phyloP scores from a whole-genome alignment of 2,113 vertebrate genomes.

The Gopherus flavomarginatus region DNA sequence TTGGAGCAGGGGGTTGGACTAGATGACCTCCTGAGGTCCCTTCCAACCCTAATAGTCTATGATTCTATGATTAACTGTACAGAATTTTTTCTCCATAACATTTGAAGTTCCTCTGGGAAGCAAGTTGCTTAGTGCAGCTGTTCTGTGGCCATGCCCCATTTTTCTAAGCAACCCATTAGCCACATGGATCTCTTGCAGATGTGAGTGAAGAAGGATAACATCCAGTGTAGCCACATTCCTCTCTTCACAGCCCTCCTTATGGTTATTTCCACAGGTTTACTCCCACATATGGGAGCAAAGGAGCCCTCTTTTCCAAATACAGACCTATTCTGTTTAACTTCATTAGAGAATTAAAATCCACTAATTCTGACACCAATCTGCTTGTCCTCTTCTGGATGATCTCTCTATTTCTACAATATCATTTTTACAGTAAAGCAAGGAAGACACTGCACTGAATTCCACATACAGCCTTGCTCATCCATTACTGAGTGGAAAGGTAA shows the following conservation, averaged over 20 bases:
- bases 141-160: constrained; percentile 43
- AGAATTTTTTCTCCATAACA: background rate
- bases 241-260: constrained; percentile 5
- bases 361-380: background rate
- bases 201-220: constrained; percentile 46
- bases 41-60: too few species aligned
- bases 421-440: background rate
- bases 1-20: too few species aligned
- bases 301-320: constrained; percentile 37
- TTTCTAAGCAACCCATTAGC: constrained; percentile 61
- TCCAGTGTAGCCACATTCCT: constrained; percentile 17
- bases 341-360: constrained; percentile 11
- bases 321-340: background rate
- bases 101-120: constrained; percentile 61
- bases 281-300: constrained; percentile 37
- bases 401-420: background rate
- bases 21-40: too few species aligned
- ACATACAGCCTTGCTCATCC: background rate
- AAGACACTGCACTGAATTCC: background rate
- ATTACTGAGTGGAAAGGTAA: background rate
- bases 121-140: constrained; percentile 55
- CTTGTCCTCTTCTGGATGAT: background rate
- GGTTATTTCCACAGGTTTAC: constrained; percentile 30
- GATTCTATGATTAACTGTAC: constrained; percentile 16
- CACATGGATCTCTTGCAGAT: constrained; percentile 62